phyloP scores from a whole-genome alignment of 1,140 invertebrate species.

The Papilio machaon region DNA sequence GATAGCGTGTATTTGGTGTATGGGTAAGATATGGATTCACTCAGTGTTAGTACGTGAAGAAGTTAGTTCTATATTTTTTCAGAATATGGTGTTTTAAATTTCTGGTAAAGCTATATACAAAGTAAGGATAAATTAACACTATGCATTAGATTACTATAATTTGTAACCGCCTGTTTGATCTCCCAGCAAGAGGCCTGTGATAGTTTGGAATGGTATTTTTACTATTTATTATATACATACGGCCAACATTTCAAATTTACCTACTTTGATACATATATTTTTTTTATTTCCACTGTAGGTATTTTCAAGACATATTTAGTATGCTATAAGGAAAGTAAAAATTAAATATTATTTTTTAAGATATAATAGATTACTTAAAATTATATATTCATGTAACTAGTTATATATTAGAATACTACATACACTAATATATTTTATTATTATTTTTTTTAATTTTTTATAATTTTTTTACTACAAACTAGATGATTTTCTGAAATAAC shows the following conservation, averaged over 20 bases:
- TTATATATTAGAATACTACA: background rate
- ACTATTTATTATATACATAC: background rate
- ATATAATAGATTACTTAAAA: background rate
- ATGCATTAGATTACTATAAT: background rate
- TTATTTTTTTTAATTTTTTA: too few relatives aligned
- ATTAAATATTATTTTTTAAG: background rate
- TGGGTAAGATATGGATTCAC: too few relatives aligned
- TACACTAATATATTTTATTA: too few relatives aligned
- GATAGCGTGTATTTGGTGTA: too few relatives aligned
- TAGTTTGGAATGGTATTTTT: background rate
- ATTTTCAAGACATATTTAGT: background rate
- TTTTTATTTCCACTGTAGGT: background rate
- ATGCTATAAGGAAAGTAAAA: background rate
- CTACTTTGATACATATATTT: background rate
- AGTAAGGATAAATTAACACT: background rate
- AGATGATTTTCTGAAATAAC: too few relatives aligned
- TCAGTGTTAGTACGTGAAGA: too few relatives aligned
- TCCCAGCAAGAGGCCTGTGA: background rate
- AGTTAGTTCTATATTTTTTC: too few relatives aligned
- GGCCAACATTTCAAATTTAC: background rate
- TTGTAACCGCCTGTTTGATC: background rate
- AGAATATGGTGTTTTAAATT: background rate
- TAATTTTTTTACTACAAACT: background rate
- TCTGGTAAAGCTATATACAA: background rate
- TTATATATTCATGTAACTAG: background rate